Base-by-base conservation (phyloP, 2,888 invertebrate genomes). In the Rhamphomyia laevipes region DNA sequence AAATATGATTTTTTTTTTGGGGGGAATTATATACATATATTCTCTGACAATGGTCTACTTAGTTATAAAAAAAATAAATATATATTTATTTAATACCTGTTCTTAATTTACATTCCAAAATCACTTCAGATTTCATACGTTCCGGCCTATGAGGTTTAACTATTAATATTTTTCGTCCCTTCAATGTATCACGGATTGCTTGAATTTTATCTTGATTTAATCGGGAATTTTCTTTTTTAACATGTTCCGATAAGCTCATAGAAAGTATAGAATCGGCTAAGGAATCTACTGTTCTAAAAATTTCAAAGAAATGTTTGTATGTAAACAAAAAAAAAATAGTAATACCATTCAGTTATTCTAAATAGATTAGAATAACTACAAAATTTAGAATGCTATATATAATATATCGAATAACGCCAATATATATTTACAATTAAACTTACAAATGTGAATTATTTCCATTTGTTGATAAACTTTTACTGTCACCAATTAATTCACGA, bases 251-350 rank as follows among this genome's bases (percentile, higher is more conserved):
- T 0, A 71, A 49, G 17, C 62, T 67, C 63, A 71, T 61, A 0
- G 69, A 67, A 0, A 70, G 57, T 47, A 71, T 65, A 2, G 70
- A 67, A 52, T 70, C 68, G 2, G 68, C 63, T 5, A 71, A 55
- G 0, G 65, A 67, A 48, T 67, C 67, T 46, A 69, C 59, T 13
- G 56, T 57, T 30, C 65, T 67, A 46, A 4, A 56, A 49, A n/a
- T n/a, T n/a, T n/a, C n/a, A n/a, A n/a, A 13, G 2, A 13, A 27
- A 27, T 27, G 9, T 27, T 7, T 9, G 9, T 7, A 5, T 21
- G 21, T 3, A 21, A 9, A 27, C n/a, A n/a, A n/a, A n/a, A n/a
- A n/a, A n/a, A n/a, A n/a, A n/a, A n/a, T n/a, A n/a, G n/a, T n/a
- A n/a, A n/a, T n/a, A 27, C 23, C 23, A 27, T 27, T 7, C 2